Evolutionary conservation across 2,113 vertebrate species (phyloP), one percentile per base, ranked within the genome.

Genomic region (Dasyurus viverrinus): DNA sequence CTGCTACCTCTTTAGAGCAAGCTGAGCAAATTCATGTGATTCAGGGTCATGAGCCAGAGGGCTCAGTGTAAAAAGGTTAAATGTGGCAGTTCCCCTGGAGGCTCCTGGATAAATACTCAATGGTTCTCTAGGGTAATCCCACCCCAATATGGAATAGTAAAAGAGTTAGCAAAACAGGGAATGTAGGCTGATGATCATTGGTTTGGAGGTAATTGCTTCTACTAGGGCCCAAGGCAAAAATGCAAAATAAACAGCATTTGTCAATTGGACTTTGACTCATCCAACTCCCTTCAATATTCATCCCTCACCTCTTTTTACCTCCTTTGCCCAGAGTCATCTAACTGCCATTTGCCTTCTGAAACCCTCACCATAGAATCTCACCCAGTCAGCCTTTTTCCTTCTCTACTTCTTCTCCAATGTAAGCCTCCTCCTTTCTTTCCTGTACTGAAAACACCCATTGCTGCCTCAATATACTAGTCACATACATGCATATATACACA

Each of bases 21-120:
- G n/a, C 68, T 84, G n/a, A 84, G 68, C 68, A 84, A 84, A 84
- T 84, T 84, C 7, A 53, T 46, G 9, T 97, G 84, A 93, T 48
- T 46, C 4, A 52, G n/a, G 68, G 0, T 42, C 16, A 50, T 16
- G 68, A 92, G 92, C 42, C 30, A 92, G 91, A 92, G 36, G 84
- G 53, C 53, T 91, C 93, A 36, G 89, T 50, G 2, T 23, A 55
- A 94, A 52, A 92, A 30, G 53, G 55, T 84, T 76, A 36, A 91
- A 92, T 76, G 14, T 54, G 14, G 10, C 68, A 93, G 5, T 7
- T 95, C 46, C 0, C 3, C 50, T 76, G 12, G 10, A 93, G 2
- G 16, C 47, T 9, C 0, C 60, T 89, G 14, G 47, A 16, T 93
- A 50, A 94, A 89, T 90, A 91, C 12, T 2, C 2, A 53, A 7